Percentiles rank a stretch among this genome's conserved stretches.
phyloP scores from a whole-genome alignment of 2,113 vertebrate species.

The Pseudorhombus dupliciocellatus region DNA sequence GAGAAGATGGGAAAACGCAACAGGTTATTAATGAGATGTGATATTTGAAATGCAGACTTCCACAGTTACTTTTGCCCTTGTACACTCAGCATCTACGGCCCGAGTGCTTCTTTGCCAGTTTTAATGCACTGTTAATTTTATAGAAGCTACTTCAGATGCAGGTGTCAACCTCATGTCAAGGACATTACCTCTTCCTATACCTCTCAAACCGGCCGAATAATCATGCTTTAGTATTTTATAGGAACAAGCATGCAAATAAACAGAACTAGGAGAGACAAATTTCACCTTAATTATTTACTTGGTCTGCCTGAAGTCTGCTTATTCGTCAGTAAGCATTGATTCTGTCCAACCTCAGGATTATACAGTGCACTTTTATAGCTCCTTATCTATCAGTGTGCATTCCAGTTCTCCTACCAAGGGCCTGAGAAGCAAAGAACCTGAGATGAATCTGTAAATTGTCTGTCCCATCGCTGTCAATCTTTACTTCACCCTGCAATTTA shows the following conservation, averaged over 20 bases:
- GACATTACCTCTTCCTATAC: conserved; percentile 6
- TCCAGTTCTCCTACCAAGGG: not conserved
- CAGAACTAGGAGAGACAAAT: no score
- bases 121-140: conserved; percentile 31
- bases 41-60: conserved; percentile 37
- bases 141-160: conserved; percentile 14
- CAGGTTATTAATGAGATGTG: conserved; percentile 40
- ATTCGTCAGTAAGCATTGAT: conserved; percentile 58
- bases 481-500: conserved; percentile 15
- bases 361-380: conserved; percentile 41
- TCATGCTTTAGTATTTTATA: not conserved
- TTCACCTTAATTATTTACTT: no score
- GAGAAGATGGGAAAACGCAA: conserved; percentile 2
- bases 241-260: no score
- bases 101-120: conserved; percentile 12
- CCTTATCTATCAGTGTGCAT: conserved; percentile 45
- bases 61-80: conserved; percentile 9
- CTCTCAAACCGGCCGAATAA: not conserved
- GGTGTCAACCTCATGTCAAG: conserved; percentile 6
- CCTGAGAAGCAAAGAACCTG: no score
- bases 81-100: conserved; percentile 17
- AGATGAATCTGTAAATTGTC: no score
- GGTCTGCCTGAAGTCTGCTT: conserved; percentile 19
- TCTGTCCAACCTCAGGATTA: conserved; percentile 31
- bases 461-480: not conserved